These are phyloP conservation scores for Parnassius smintheus DNA, from an alignment of 2,888 invertebrate genomes.

Conservation along the genomic window DNA sequence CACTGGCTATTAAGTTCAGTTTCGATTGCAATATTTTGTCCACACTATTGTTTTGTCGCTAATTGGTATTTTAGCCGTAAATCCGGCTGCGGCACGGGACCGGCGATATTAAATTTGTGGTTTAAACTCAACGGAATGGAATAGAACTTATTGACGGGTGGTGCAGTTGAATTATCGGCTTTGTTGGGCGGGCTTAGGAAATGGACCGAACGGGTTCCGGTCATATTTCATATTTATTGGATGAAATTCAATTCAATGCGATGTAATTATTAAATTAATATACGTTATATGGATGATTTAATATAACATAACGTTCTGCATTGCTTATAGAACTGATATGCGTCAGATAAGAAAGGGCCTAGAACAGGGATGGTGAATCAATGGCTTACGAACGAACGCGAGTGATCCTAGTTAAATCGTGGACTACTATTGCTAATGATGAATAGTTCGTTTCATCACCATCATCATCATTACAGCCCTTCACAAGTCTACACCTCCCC, in stretches of 20 bases:
- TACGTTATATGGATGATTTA: no score
- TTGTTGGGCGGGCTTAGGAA: slow-evolving; percentile 1
- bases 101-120: slow-evolving; percentile 27
- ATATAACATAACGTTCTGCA: no score
- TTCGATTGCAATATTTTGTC: not conserved
- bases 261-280: not conserved
- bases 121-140: slow-evolving; percentile 24
- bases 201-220: slow-evolving; percentile 5
- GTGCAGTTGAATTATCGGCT: slow-evolving; percentile 14
- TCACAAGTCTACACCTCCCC: no score
- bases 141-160: slow-evolving; percentile 26
- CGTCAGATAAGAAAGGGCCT: no score
- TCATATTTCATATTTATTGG: slow-evolving; percentile 12
- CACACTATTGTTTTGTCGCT: slow-evolving; percentile 23
- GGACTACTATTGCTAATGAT: no score
- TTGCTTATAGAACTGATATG: no score
- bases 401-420: no score
- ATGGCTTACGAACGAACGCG: no score
- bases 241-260: slow-evolving; percentile 1
- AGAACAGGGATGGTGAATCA: no score
- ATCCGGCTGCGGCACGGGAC: slow-evolving; percentile 15
- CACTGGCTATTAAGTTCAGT: not conserved
- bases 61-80: slow-evolving; percentile 24
- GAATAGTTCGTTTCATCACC: no score
- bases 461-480: no score